Conservation (phyloP, 2,113 vertebrate species). For the Potamarius usumacintae region DNA sequence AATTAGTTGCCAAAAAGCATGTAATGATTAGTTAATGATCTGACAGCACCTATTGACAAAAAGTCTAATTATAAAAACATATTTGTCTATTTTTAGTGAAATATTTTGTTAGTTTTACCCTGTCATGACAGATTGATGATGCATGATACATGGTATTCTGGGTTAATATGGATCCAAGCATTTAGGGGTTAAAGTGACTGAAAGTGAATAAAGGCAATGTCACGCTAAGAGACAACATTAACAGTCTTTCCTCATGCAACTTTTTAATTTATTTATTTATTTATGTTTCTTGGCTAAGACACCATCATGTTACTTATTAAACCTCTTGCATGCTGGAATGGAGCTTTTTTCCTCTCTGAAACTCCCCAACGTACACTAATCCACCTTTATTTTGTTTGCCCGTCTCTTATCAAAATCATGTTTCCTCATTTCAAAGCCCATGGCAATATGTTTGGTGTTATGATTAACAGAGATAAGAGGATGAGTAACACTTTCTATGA, state of each 20-base stretch:
- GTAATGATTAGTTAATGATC: neutral
- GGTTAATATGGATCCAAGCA: neutral
- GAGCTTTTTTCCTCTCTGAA: neutral
- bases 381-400: neutral
- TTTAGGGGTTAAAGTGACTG: neutral
- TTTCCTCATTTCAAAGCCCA: slow-evolving; percentile 4
- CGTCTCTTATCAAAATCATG: neutral
- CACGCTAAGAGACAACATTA: neutral
- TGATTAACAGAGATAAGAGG: neutral
- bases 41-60: neutral
- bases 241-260: neutral
- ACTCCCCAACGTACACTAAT: neutral
- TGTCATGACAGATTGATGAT: neutral
- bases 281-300: neutral
- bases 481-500: neutral
- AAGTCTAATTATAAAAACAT: neutral
- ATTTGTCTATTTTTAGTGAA: neutral
- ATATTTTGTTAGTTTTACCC: neutral
- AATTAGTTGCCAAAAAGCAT: neutral
- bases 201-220: neutral
- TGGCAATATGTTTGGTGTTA: neutral
- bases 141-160: neutral
- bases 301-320: neutral
- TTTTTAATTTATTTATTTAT: neutral
- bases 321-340: slow-evolving; percentile 7